Base-by-base conservation (phyloP, 2,888 invertebrate genomes). In the Sarcophaga rosellei region DNA sequence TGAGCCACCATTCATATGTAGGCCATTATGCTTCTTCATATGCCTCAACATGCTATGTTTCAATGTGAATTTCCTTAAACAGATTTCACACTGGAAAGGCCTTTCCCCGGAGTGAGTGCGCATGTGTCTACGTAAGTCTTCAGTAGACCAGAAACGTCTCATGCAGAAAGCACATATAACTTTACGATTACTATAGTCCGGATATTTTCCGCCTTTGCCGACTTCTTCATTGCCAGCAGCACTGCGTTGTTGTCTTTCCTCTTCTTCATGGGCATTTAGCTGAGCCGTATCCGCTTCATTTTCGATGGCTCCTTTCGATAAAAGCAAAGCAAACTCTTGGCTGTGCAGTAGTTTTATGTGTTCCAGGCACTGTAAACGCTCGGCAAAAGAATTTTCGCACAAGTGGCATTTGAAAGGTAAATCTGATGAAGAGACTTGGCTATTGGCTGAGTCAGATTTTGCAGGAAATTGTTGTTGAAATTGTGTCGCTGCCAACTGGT, bases 21-120 rank as follows among this genome's bases (percentile, higher is more conserved):
- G 94, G 8, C 95, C 94, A 87, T 95, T 95, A 92, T 98, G 98
- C 93, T 98, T 98, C 94, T 98, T 98, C 89, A 97, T 95, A 92
- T 98, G 98, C 0, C 98, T 95, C 88, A 98, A 94, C 98, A 98
- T 98, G 93, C 97, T 97, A 94, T 98, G 98, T 91, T 98, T 98
- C 69, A 98, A 94, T 0, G 98, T 98, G 94, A 98, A 98, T 87
- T 97, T 95, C 8, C 98, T 95, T 59, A 96, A 94, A 93, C 98
- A 98, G 65, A 98, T 96, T 92, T 98, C 97, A 92, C 98, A 98
- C 84, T 97, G 97, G 92, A 98, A 98, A 0, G 98, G 98, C 1
- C 98, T 94, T 91, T 98, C 98, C 0, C 98, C 98, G 0, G 97
- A 97, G 92, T 99, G 98, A 0, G 98, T 98, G 23, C 98, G 94